phyloP scores from a whole-genome alignment of 2,113 vertebrate species.

The Coreoperca whiteheadi region DNA sequence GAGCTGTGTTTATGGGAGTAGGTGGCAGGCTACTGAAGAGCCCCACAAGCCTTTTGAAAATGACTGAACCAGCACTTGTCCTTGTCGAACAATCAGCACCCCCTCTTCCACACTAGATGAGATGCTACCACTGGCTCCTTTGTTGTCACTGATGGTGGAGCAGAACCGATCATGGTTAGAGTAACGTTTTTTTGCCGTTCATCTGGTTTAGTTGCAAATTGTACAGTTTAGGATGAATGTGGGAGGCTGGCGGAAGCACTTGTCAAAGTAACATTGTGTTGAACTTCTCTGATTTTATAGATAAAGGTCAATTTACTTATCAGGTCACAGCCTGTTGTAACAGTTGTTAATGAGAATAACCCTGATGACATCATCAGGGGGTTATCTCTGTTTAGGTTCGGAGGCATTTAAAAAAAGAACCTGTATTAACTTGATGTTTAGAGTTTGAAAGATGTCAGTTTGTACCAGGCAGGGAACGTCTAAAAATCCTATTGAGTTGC shows the following conservation, averaged over 20 bases:
- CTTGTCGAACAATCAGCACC: slow-evolving; percentile 23
- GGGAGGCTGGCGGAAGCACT: background rate
- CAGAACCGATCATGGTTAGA: background rate
- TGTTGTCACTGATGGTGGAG: background rate
- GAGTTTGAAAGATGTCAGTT: background rate
- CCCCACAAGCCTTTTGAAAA: slow-evolving; percentile 15
- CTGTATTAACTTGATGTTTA: background rate
- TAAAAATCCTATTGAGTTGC: background rate
- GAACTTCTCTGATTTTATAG: background rate
- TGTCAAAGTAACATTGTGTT: background rate
- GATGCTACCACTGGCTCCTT: background rate
- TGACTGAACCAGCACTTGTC: background rate
- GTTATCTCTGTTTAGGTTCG: background rate
- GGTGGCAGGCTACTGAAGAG: slow-evolving; percentile 25
- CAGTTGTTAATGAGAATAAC: too few relatives aligned
- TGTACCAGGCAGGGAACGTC: background rate
- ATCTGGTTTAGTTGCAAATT: background rate
- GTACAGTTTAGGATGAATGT: background rate
- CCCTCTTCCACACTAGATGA: background rate
- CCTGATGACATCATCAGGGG: background rate
- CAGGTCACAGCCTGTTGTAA: too few relatives aligned
- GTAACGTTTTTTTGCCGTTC: background rate
- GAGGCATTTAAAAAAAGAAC: background rate
- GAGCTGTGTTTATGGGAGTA: slow-evolving; percentile 26
- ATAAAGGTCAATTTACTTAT: slow-evolving; percentile 1